A percentile compares a stretch with the other conserved stretches of the same genome.
These are phyloP conservation scores for Phengaris arion DNA, from an alignment of 2,888 invertebrate genomes.

Conservation along the genomic window DNA sequence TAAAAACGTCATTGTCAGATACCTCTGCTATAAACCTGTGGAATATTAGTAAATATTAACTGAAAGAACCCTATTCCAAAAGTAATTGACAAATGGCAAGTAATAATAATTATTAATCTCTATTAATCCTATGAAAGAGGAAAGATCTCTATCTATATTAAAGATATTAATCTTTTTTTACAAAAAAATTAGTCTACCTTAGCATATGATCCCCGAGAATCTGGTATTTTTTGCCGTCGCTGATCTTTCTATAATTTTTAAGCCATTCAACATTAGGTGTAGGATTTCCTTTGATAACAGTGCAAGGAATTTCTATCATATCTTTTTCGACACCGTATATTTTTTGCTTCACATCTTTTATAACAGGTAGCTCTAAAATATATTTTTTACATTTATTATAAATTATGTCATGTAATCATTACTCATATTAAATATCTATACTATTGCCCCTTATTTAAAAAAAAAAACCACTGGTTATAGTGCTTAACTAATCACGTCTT, in stretches of 20 bases:
- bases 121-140: no score
- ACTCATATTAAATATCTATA: no score
- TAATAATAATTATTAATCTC: neutral
- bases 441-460: no score
- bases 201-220: conserved; percentile 45
- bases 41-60: neutral
- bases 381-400: neutral
- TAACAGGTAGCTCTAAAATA: conserved; percentile 48
- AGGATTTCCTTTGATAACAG: conserved; percentile 46
- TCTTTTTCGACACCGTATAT: conserved; percentile 40
- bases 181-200: conserved; percentile 40
- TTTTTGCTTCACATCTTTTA: conserved; percentile 36
- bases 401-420: neutral
- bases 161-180: neutral
- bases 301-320: conserved; percentile 43
- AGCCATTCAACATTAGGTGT: conserved; percentile 49
- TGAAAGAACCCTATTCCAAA: no score
- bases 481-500: no score
- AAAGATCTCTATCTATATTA: no score
- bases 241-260: conserved; percentile 40
- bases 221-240: conserved; percentile 34
- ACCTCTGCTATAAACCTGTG: neutral
- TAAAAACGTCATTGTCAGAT: neutral
- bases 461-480: no score
- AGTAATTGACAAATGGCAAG: neutral